Conservation (phyloP, 1,140 invertebrate species). For the Hyposmocoma kahamanoa region DNA sequence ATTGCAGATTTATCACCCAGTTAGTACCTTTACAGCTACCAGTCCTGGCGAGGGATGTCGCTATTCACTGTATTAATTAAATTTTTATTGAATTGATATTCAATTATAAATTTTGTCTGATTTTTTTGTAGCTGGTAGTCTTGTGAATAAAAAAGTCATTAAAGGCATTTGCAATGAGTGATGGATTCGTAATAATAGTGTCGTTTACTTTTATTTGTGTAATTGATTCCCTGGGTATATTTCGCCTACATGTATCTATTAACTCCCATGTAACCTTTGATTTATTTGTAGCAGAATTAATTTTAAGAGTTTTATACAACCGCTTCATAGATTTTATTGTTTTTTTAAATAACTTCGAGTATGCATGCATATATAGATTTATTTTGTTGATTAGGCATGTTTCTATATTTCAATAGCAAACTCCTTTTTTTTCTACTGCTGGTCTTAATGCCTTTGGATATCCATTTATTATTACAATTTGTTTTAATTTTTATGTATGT, state of each 20-base stretch:
- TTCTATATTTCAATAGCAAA: conserved; percentile 4
- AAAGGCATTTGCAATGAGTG: too few relatives aligned
- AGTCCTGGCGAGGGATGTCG: too few relatives aligned
- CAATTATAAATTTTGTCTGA: too few relatives aligned
- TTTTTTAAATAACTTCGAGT: conserved; percentile 1
- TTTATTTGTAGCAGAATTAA: conserved; percentile 4
- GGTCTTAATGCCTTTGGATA: conserved; percentile 4
- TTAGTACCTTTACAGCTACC: too few relatives aligned
- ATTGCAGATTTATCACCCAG: too few relatives aligned
- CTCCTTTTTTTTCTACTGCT: conserved; percentile 9
- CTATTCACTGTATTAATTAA: too few relatives aligned
- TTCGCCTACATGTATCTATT: conserved; percentile 2
- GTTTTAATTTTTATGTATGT: not conserved
- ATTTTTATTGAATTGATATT: too few relatives aligned
- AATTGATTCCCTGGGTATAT: not conserved
- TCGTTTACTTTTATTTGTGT: not conserved
- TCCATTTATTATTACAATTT: conserved; percentile 1
- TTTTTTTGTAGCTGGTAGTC: too few relatives aligned
- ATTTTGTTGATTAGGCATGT: not conserved
- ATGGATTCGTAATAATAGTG: conserved; percentile 4
- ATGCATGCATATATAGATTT: not conserved
- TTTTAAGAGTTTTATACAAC: not conserved
- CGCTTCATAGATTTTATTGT: conserved; percentile 5
- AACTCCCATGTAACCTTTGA: conserved; percentile 4
- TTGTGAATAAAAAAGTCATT: too few relatives aligned